These are phyloP conservation scores for Rhombomys opimus DNA, from an alignment of 2,113 vertebrate genomes.

Conservation along the genomic window DNA sequence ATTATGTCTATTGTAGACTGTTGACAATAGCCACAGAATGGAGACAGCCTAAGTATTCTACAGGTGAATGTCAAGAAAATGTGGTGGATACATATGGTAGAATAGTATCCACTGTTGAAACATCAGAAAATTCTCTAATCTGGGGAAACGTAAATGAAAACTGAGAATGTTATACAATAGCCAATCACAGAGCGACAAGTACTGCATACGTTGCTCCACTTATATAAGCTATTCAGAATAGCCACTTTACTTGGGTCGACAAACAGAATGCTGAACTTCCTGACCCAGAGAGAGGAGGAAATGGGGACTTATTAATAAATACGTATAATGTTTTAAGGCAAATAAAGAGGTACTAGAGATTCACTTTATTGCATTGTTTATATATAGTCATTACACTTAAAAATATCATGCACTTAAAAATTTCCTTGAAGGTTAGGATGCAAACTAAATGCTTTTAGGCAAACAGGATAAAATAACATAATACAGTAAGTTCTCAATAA, in stretches of 20 bases:
- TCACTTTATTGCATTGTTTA: neutral
- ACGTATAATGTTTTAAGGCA: neutral
- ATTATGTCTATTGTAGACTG: neutral
- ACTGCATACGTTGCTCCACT: neutral
- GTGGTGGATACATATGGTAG: neutral
- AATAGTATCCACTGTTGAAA: neutral
- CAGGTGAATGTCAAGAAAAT: neutral
- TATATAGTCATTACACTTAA: neutral
- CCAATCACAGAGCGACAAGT: neutral
- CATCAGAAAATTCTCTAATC: neutral
- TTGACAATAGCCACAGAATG: neutral
- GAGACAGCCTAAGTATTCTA: neutral
- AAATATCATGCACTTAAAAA: neutral
- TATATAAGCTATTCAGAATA: neutral
- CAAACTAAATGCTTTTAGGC: neutral
- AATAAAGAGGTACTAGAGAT: neutral
- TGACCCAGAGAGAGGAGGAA: neutral
- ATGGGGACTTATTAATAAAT: neutral
- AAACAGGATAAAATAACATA: neutral
- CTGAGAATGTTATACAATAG: neutral
- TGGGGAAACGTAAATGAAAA: neutral
- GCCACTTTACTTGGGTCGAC: neutral
- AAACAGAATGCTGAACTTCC: neutral
- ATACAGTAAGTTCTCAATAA: neutral
- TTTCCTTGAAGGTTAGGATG: neutral